Base-by-base conservation (phyloP, 1,140 invertebrate genomes). In the Neodiprion virginianus region DNA sequence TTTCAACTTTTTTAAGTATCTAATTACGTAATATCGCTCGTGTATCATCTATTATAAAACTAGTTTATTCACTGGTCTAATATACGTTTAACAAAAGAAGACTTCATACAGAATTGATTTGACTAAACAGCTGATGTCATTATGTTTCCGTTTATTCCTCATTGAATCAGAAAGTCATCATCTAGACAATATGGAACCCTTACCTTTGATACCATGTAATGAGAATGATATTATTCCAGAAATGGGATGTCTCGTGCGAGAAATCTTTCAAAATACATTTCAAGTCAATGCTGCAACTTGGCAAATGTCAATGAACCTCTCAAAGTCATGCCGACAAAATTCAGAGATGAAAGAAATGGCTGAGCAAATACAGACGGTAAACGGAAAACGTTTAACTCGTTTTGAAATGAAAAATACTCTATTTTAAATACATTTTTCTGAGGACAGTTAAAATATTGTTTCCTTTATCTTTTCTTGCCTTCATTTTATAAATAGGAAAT, bases 261-360 rank as follows among this genome's bases (percentile, higher is more conserved):
- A 79, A 72, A 67, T 72, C 9, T 79, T 79, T 28, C 75, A 77
- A 69, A 48, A 77, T 73, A 65, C 9, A 7, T 53, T 77, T n/a
- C 48, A 50, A 48, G 28, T 21, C 1, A 48, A 9, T 61, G 70
- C 70, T 28, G 47, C 71, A 21, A 67, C 75, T 5, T 61, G 47
- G 47, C 61, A 73, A 48, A 68, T 77, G n/a, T 67, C 75, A 28
- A 72, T 73, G 50, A 78, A 78, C 53, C 66, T 74, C 5, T 53
- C 48, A 48, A 72, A 76, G 69, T 76, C 76, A 12, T 69, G 72
- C 71, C 21, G n/a, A n/a, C 75, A 75, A 9, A 71, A 71, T 69
- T 48, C n/a, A 11, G 49, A 72, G 17, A 69, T 71, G 48, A 48
- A 72, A 71, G 11, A 72, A 14, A 72, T n/a, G 49, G 71, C 23